Evolutionary conservation across 2,797 vertebrate species (phyloP).

Genomic region (Sebastes itinus): DNA sequence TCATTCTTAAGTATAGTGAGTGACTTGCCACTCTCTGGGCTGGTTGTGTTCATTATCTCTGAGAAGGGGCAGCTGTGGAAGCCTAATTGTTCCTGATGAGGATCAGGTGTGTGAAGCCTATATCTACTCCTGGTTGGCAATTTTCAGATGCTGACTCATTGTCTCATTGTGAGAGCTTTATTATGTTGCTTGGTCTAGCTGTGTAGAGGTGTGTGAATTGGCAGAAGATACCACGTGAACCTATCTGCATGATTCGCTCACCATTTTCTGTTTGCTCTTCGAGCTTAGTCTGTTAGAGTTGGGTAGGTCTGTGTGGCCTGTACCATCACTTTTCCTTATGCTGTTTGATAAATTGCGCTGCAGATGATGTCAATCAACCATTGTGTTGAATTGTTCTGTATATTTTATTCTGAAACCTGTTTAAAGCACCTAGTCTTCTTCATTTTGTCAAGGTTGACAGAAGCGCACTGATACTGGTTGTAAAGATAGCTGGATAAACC

Average conservation of each 20-base stretch:
- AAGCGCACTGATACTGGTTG: not conserved
- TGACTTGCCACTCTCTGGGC: not conserved
- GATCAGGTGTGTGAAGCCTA: not conserved
- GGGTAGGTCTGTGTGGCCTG: not conserved
- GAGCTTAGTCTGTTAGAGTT: not conserved
- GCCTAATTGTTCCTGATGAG: not conserved
- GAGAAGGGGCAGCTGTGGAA: not conserved
- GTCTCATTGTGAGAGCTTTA: not conserved
- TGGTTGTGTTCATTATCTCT: not conserved
- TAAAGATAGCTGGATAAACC: not conserved
- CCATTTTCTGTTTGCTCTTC: not conserved
- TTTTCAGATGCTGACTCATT: not conserved
- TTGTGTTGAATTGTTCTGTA: not conserved
- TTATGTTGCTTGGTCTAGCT: not conserved
- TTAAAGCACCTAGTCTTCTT: not conserved
- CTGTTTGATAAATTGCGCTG: not conserved
- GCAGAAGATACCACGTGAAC: too few relatives aligned
- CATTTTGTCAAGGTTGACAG: not conserved
- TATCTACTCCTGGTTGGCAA: not conserved
- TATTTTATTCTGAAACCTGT: not conserved
- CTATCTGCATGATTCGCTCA: not conserved
- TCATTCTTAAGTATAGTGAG: slow-evolving; percentile 13
- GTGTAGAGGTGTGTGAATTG: too few relatives aligned
- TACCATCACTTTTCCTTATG: not conserved
- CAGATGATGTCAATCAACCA: not conserved